Percentiles rank a stretch among this genome's conserved stretches.
phyloP scores from a whole-genome alignment of 2,888 invertebrate genomes.

The Graphium colonna region DNA sequence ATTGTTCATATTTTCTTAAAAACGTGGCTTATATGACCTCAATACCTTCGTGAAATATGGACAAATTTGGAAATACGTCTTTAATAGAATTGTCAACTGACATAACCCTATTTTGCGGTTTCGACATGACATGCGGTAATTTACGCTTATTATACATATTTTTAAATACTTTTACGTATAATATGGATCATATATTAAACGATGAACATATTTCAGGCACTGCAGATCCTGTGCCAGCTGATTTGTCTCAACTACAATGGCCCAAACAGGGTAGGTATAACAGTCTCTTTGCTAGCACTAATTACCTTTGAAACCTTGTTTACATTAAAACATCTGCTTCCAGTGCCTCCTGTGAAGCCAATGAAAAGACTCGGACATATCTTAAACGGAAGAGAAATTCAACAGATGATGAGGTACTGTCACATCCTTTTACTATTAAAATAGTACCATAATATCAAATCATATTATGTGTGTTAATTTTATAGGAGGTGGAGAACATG shows the following conservation, averaged over 20 bases:
- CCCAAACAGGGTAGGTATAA: constrained; percentile 69
- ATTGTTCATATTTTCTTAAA: constrained; percentile 34
- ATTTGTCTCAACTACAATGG: constrained; percentile 58
- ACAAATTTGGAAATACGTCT: constrained; percentile 48
- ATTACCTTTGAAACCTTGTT: constrained; percentile 58
- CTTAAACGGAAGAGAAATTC: constrained; percentile 71
- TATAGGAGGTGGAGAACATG: constrained; percentile 68
- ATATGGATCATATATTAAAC: constrained; percentile 36
- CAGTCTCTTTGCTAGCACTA: constrained; percentile 39
- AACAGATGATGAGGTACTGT: constrained; percentile 69
- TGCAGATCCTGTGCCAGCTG: constrained; percentile 46
- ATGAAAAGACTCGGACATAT: constrained; percentile 56
- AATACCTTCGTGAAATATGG: constrained; percentile 33
- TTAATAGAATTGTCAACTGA: constrained; percentile 71
- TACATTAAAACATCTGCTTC: constrained; percentile 52
- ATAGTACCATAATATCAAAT: neutral
- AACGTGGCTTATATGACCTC: constrained; percentile 32
- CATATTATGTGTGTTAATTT: constrained; percentile 17
- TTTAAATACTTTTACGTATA: constrained; percentile 34
- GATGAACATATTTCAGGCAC: constrained; percentile 51
- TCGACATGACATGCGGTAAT: constrained; percentile 77
- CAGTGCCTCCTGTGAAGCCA: constrained; percentile 63
- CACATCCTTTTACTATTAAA: constrained; percentile 9
- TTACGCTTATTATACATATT: constrained; percentile 49
- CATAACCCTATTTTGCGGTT: constrained; percentile 77